Base-by-base conservation (phyloP, 2,113 vertebrate genomes). In the Gyps fulvus region DNA sequence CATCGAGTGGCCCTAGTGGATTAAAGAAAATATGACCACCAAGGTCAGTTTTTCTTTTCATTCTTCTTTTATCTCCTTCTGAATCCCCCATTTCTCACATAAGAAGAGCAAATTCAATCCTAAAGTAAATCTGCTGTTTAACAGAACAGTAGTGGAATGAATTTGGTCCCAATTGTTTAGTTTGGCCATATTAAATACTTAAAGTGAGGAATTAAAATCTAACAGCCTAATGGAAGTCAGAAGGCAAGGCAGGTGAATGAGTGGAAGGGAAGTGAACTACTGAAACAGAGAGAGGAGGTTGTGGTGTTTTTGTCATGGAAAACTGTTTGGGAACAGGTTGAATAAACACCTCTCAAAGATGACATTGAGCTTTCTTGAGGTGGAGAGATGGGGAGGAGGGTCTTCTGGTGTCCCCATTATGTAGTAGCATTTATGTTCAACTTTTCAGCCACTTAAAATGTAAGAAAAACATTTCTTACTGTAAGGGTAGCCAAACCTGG, bases 11-110 rank as follows among this genome's bases (percentile, higher is more conserved):
- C 82, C 81, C 87, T 93, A 42, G 10, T 55, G 89, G 96, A 97
- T 97, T 97, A 97, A 97, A 96, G 97, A 83, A 96, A 94, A 95
- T 96, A 91, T 94, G 93, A 94, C 92, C 91, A 97, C 73, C 78
- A 65, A 83, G 90, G 95, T 97, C 89, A 96, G 72, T 87, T 91
- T 95, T 95, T 92, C 65, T 92, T 91, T 93, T 77, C 76, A 62
- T 85, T 94, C 72, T 70, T 95, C 77, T 83, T 92, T 93, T 89
- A 72, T 90, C 84, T 81, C 66, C 58, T 79, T 15, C 85, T 88
- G 93, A 87, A 94, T 92, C 82, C 78, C 32, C 55, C 10, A 15
- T 94, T 96, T 91, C 81, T 85, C 55, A 77, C 54, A 49, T 45
- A 66, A 93, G 91, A 84, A 80, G 62, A 87, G 47, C 58, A 80